phyloP scores from a whole-genome alignment of 2,888 invertebrate genomes.

The Biston stratarius region DNA sequence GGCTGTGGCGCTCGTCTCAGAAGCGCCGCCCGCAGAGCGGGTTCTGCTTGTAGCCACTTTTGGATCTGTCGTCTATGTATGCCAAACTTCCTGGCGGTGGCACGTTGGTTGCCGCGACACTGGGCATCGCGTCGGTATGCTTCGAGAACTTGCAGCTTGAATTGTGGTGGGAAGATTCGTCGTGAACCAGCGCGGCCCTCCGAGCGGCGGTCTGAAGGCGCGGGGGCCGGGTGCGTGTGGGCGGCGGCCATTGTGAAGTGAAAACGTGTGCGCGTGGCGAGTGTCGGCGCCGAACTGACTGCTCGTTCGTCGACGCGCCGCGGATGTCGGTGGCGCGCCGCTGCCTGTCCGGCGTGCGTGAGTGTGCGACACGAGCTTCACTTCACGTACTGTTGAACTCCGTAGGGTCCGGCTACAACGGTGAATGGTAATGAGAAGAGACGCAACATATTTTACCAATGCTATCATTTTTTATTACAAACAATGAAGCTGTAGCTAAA shows the following conservation, averaged over 20 bases:
- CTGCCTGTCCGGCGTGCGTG: slow-evolving; percentile 80
- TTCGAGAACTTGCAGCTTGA: slow-evolving; percentile 95
- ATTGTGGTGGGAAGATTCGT: slow-evolving; percentile 95
- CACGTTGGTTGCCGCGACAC: slow-evolving; percentile 95
- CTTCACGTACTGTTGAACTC: slow-evolving; percentile 65
- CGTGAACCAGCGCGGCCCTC: slow-evolving; percentile 91
- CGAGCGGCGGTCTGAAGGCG: slow-evolving; percentile 80
- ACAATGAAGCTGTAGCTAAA: too few relatives aligned
- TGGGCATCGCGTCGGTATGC: slow-evolving; percentile 94
- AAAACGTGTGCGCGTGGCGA: slow-evolving; percentile 79
- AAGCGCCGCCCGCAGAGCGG: slow-evolving; percentile 91
- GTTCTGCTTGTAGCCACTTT: slow-evolving; percentile 96
- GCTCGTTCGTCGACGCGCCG: slow-evolving; percentile 74
- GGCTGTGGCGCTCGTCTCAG: slow-evolving; percentile 79
- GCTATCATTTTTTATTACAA: neutral
- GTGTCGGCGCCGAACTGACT: slow-evolving; percentile 85
- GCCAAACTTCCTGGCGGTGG: slow-evolving; percentile 95
- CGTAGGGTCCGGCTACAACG: slow-evolving; percentile 59
- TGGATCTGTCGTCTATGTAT: slow-evolving; percentile 96
- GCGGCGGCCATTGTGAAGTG: slow-evolving; percentile 75
- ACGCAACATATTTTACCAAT: neutral
- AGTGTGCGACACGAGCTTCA: slow-evolving; percentile 81
- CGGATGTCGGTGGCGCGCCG: slow-evolving; percentile 84
- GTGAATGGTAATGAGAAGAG: slow-evolving; percentile 18
- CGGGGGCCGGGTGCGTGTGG: slow-evolving; percentile 80